These are phyloP conservation scores for Yponomeuta sedellus DNA, from an alignment of 2,888 invertebrate genomes.

Conservation along the genomic window DNA sequence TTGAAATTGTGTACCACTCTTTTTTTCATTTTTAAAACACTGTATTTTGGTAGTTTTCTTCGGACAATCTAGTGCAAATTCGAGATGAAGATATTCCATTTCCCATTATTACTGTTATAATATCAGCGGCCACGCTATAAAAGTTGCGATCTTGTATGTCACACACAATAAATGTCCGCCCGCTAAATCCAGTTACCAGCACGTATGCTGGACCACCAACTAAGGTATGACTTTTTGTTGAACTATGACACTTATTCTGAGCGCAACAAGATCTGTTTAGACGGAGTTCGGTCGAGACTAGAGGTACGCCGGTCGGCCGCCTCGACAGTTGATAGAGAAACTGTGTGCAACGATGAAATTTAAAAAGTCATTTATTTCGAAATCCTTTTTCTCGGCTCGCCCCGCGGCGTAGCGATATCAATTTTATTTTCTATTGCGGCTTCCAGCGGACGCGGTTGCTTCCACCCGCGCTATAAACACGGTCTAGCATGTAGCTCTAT, in stretches of 20 bases:
- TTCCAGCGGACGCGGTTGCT: constrained; percentile 35
- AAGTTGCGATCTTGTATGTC: constrained; percentile 65
- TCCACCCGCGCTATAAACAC: constrained; percentile 14
- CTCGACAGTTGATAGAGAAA: constrained; percentile 76
- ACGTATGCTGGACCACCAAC: not conserved
- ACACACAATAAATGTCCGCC: constrained; percentile 27
- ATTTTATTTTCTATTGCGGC: constrained; percentile 72
- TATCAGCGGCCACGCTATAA: constrained; percentile 51
- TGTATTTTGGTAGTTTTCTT: no score
- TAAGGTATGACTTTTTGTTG: not conserved
- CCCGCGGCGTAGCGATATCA: constrained; percentile 68
- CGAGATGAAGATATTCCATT: constrained; percentile 1
- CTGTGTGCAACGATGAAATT: constrained; percentile 77
- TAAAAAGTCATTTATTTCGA: constrained; percentile 77
- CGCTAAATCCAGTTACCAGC: constrained; percentile 21
- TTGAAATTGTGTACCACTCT: no score
- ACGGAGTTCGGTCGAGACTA: constrained; percentile 37
- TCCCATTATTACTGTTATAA: constrained; percentile 28
- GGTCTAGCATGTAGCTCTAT: constrained; percentile 5
- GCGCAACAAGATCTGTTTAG: not conserved
- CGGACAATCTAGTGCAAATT: not conserved
- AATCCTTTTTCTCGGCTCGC: constrained; percentile 74
- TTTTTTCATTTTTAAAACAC: no score
- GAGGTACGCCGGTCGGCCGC: constrained; percentile 65
- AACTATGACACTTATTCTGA: not conserved